phyloP scores from a whole-genome alignment of 2,888 invertebrate species.

The Apamea sordens region DNA sequence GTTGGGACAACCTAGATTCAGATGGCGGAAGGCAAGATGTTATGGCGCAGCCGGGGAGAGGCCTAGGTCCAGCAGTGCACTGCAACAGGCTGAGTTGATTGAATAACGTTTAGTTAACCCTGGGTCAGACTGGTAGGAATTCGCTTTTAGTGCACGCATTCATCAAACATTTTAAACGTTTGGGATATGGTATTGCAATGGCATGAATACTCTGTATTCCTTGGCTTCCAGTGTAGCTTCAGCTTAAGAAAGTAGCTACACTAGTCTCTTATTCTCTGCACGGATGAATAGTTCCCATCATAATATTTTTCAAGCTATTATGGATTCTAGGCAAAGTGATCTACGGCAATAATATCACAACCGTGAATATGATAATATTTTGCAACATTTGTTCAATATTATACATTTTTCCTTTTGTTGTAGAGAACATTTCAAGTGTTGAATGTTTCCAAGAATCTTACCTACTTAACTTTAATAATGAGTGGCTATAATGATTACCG shows the following conservation, averaged over 20 bases:
- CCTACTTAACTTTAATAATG: constrained; percentile 1
- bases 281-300: neutral
- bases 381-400: constrained; percentile 31
- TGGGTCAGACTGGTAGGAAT: neutral
- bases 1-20: neutral
- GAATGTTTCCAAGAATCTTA: constrained; percentile 12
- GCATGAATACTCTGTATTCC: neutral
- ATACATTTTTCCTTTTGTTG: constrained; percentile 20
- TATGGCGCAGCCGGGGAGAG: neutral
- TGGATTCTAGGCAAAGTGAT: constrained; percentile 1
- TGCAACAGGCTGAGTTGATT: neutral
- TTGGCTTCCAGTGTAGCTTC: neutral
- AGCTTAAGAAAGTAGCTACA: neutral
- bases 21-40: neutral
- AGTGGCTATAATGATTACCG: neutral
- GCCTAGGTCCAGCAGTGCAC: neutral
- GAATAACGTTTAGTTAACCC: constrained; percentile 3
- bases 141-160: neutral
- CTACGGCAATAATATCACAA: neutral
- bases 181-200: neutral
- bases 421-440: constrained; percentile 9
- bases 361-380: constrained; percentile 36
- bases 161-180: neutral
- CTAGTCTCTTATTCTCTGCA: too few species aligned
- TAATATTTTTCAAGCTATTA: constrained; percentile 5